Percentiles rank a stretch among this genome's conserved stretches.
Evolutionary conservation across 2,797 vertebrate genomes (phyloP).

Genomic region (Anguilla anguilla): DNA sequence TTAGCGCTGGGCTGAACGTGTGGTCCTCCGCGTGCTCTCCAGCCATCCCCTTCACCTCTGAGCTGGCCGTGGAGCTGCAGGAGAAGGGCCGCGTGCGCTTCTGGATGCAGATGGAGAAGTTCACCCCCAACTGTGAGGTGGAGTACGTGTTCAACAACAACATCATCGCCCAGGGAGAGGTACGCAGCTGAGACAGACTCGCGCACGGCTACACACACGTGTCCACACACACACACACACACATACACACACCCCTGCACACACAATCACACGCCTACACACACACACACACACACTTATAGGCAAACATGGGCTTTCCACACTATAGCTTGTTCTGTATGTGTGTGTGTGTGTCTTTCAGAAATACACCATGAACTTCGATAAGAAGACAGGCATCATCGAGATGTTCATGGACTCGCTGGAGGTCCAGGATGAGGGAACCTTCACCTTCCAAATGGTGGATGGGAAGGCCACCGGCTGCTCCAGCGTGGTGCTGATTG

Average conservation of each 20-base stretch:
- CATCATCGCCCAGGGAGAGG: conserved; percentile 85
- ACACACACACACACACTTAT: neutral
- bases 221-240: neutral
- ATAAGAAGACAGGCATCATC: conserved; percentile 85
- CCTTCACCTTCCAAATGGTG: conserved; percentile 92
- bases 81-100: conserved; percentile 95
- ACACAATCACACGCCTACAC: neutral
- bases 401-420: conserved; percentile 97
- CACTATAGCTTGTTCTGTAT: too few species aligned
- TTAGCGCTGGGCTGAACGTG: neutral
- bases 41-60: conserved; percentile 88
- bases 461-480: conserved; percentile 94
- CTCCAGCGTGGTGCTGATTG: conserved; percentile 93
- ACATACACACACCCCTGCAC: neutral
- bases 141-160: conserved; percentile 90
- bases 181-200: conserved; percentile 52
- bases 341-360: conserved; percentile 53
- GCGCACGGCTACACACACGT: neutral
- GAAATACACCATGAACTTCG: conserved; percentile 95
- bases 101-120: conserved; percentile 92
- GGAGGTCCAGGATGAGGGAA: conserved; percentile 91
- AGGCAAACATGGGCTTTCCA: neutral
- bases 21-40: conserved; percentile 18
- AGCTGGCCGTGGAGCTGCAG: conserved; percentile 90
- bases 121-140: conserved; percentile 83